Evolutionary conservation across 1,140 invertebrate species (phyloP), one percentile per base, ranked within the genome.

Genomic region (Eumeta japonica): DNA sequence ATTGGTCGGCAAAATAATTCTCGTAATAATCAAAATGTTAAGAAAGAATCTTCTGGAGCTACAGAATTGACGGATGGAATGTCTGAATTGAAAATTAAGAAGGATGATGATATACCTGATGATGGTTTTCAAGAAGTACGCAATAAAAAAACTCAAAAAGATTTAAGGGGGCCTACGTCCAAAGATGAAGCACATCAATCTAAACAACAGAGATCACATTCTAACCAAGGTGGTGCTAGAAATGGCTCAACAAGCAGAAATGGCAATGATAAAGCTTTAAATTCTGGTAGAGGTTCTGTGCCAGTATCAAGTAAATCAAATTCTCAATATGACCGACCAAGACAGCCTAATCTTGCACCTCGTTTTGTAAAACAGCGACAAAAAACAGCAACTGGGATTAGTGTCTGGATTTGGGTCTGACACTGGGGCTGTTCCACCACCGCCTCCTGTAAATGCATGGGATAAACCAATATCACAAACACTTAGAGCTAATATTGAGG

Each of bases 61-160:
- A 55, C 53, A 55, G 70, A 70, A 51, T n/a, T n/a, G n/a, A n/a
- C n/a, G n/a, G n/a, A n/a, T n/a, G 65, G 65, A 57, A 55, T 71
- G 45, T 52, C 39, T 46, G 74, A 77, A 54, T 46, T 74, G 43
- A 76, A 77, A 43, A 51, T 72, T 48, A 71, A 71, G 39, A 73
- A 71, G 50, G 65, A 73, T 10, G 70, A 71, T 28, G 68, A 67
- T 39, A 43, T 48, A 24, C 42, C 85, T 39, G 78, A 87, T 52
- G 88, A 90, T 59, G 89, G 89, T 28, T 93, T 93, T 62, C 89
- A 92, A 63, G 90, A 94, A 63, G 90, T 92, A 1, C 81, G 87
- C 28, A 89, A 86, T 24, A 90, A 90, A 57, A 91, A 90, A 52
- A 84, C 79, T 46, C 80, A 80, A 0, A 85, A 85, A 50, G 82